Evolutionary conservation across 2,113 vertebrate species (phyloP).

Genomic region (Sebastes schlegelii): DNA sequence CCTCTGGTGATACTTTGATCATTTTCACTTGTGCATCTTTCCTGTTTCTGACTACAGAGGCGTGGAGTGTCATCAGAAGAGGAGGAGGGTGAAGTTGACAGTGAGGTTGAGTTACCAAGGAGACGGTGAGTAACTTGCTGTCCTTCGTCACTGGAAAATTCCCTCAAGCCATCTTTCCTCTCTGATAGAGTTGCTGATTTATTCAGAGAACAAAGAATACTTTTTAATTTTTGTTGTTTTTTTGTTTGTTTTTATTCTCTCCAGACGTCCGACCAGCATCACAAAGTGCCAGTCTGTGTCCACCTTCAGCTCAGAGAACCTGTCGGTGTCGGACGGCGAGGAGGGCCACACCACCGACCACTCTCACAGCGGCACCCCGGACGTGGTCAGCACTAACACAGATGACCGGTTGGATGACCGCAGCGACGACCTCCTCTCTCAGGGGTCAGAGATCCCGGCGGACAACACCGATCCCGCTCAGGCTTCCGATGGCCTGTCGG

Average conservation of each 20-base stretch:
- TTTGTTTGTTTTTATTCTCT: not conserved
- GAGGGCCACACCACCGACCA: conserved; percentile 94
- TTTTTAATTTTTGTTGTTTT: conserved; percentile 13
- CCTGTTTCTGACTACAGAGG: conserved; percentile 81
- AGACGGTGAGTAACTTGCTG: conserved; percentile 85
- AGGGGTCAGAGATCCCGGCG: conserved; percentile 90
- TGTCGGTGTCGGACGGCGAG: conserved; percentile 91
- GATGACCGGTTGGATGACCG: conserved; percentile 91
- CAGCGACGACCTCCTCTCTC: conserved; percentile 91
- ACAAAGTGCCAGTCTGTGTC: conserved; percentile 93
- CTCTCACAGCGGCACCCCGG: conserved; percentile 92
- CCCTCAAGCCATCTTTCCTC: conserved; percentile 32
- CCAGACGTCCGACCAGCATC: conserved; percentile 87
- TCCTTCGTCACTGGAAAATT: conserved; percentile 62
- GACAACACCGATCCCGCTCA: conserved; percentile 87
- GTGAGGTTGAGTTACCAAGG: conserved; percentile 91
- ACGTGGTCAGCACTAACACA: conserved; percentile 93
- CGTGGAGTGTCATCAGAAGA: conserved; percentile 94
- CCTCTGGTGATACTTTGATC: not conserved
- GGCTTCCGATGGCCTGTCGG: conserved; percentile 85
- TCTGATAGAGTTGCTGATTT: conserved; percentile 36
- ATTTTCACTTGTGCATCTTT: conserved; percentile 32
- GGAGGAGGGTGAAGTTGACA: conserved; percentile 96
- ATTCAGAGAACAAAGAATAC: conserved; percentile 14
- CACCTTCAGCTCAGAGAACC: conserved; percentile 95